phyloP scores from a whole-genome alignment of 1,140 invertebrate genomes.

The Rhyacophila brunnea region DNA sequence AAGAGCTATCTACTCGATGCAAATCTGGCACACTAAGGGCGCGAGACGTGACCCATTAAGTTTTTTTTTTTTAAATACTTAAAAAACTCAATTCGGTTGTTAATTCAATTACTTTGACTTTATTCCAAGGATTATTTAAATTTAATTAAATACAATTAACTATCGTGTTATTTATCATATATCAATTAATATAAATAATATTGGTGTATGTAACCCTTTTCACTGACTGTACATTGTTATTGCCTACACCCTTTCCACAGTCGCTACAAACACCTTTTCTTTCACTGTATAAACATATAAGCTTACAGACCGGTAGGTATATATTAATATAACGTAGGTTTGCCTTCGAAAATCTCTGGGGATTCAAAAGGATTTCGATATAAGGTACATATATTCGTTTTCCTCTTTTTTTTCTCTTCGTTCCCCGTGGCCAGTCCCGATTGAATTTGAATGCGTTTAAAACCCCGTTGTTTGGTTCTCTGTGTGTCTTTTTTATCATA shows the following conservation, averaged over 20 bases:
- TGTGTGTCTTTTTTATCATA: constrained; percentile 28
- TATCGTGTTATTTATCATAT: too few species aligned
- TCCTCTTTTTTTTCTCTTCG: constrained; percentile 26
- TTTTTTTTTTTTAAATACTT: too few species aligned
- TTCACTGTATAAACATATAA: constrained; percentile 32
- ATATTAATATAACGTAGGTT: constrained; percentile 38
- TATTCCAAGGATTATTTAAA: too few species aligned
- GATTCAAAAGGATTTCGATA: constrained; percentile 37
- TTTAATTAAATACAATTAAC: too few species aligned
- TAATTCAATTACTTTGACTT: too few species aligned
- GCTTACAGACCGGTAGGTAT: constrained; percentile 33
- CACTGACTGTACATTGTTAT: constrained; percentile 23
- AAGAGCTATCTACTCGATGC: too few species aligned
- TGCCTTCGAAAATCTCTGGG: constrained; percentile 36
- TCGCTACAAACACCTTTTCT: constrained; percentile 34
- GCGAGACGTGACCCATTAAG: too few species aligned
- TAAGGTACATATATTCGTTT: constrained; percentile 34
- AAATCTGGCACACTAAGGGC: too few species aligned
- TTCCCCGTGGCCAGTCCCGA: constrained; percentile 29
- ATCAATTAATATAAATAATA: background rate
- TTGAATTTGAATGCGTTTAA: constrained; percentile 37
- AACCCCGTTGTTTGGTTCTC: constrained; percentile 33
- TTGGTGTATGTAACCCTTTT: too few species aligned
- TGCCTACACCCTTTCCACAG: constrained; percentile 27
- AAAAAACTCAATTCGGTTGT: too few species aligned